Conservation (phyloP, 2,888 invertebrate genomes). For the Spisula solida region DNA sequence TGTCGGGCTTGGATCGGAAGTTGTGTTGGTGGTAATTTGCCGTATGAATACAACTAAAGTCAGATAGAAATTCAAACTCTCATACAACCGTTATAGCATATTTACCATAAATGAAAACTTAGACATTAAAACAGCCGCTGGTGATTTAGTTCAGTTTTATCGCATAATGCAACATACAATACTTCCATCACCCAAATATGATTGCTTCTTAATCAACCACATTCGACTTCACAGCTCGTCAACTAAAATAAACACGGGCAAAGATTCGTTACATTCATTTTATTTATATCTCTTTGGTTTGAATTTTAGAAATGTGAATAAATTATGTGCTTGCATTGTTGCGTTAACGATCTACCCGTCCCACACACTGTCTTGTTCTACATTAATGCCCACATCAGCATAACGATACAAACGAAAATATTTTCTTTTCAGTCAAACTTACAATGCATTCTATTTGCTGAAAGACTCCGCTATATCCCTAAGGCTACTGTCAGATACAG, state of each 20-base stretch:
- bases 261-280: slow-evolving; percentile 6
- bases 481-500: slow-evolving; percentile 10
- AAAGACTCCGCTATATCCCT: slow-evolving; percentile 15
- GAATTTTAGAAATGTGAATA: slow-evolving; percentile 10
- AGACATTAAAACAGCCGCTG: neutral
- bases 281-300: neutral
- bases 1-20: too few species aligned
- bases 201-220: slow-evolving; percentile 20
- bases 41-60: too few species aligned
- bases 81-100: too few species aligned
- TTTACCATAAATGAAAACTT: too few species aligned
- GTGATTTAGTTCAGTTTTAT: neutral
- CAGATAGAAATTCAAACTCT: too few species aligned
- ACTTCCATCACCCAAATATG: neutral
- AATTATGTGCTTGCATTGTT: slow-evolving; percentile 13
- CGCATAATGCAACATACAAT: neutral
- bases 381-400: slow-evolving; percentile 19
- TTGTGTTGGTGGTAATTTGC: too few species aligned
- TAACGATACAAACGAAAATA: slow-evolving; percentile 55
- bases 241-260: slow-evolving; percentile 5
- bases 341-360: neutral
- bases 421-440: slow-evolving; percentile 51
- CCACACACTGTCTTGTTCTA: slow-evolving; percentile 7
- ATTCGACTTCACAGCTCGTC: slow-evolving; percentile 21
- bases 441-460: slow-evolving; percentile 36